A percentile compares a stretch with the other conserved stretches of the same genome.
Evolutionary conservation across 2,113 vertebrate genomes (phyloP).

Genomic region (Daboia siamensis): DNA sequence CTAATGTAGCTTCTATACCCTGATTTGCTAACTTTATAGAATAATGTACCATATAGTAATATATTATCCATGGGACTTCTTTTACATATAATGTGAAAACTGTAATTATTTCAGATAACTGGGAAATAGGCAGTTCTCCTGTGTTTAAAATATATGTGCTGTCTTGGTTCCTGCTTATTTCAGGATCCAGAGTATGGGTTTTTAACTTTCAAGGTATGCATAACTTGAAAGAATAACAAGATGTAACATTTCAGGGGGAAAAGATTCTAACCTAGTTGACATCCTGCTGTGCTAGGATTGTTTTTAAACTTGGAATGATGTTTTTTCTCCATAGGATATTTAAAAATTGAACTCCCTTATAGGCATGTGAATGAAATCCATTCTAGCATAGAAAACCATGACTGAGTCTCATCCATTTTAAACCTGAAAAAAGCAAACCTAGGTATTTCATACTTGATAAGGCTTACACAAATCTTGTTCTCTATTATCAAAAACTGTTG

Average conservation of each 20-base stretch:
- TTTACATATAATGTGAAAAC: not conserved
- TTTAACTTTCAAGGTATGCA: not conserved
- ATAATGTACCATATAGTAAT: not conserved
- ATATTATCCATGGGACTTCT: not conserved
- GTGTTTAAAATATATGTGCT: not conserved
- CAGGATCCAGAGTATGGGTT: not conserved
- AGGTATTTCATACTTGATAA: not conserved
- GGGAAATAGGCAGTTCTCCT: not conserved
- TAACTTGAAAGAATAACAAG: not conserved
- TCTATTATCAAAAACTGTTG: not conserved
- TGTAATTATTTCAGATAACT: not conserved
- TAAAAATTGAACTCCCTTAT: not conserved
- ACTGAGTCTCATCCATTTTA: not conserved
- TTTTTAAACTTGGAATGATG: not conserved
- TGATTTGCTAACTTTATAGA: not conserved
- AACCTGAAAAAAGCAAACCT: not conserved
- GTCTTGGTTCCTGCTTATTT: not conserved
- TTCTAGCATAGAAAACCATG: not conserved
- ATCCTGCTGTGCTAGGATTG: not conserved
- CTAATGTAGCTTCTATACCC: not conserved
- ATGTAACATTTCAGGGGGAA: not conserved
- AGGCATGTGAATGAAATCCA: not conserved
- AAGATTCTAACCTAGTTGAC: not conserved
- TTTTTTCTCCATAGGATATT: not conserved
- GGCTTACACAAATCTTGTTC: not conserved